Percentiles rank a stretch among this genome's conserved stretches.
These are phyloP conservation scores for Cydia strobilella DNA, from an alignment of 1,140 invertebrate genomes.

Conservation along the genomic window DNA sequence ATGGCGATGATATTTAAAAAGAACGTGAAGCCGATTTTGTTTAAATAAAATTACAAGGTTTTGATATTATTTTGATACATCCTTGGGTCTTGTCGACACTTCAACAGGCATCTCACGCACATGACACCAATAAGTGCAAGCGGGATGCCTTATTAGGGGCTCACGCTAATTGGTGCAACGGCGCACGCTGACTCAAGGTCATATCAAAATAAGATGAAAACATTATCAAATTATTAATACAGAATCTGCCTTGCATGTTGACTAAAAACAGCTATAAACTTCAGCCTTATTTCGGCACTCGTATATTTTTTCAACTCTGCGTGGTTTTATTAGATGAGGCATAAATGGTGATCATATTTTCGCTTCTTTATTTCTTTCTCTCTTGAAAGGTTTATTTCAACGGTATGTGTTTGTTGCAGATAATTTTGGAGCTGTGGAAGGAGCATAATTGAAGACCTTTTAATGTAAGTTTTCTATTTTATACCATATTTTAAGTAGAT, in stretches of 20 bases:
- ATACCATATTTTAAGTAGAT: too few species aligned
- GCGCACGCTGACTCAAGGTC: too few species aligned
- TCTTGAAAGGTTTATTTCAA: constrained; percentile 9
- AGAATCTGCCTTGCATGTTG: neutral
- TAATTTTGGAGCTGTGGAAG: neutral
- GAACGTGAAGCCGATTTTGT: too few species aligned
- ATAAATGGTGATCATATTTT: constrained; percentile 26
- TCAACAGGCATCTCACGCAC: too few species aligned
- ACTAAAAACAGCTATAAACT: constrained; percentile 24
- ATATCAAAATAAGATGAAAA: too few species aligned
- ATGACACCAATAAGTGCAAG: too few species aligned
- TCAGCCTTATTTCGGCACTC: constrained; percentile 14
- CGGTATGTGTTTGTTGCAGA: constrained; percentile 15
- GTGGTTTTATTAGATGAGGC: constrained; percentile 36
- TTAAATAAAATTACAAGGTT: too few species aligned
- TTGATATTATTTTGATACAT: too few species aligned
- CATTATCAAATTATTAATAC: neutral
- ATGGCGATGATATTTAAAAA: too few species aligned
- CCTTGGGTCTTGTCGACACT: too few species aligned
- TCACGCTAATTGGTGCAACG: too few species aligned
- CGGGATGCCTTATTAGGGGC: too few species aligned
- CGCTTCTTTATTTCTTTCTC: constrained; percentile 10
- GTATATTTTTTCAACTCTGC: constrained; percentile 33
- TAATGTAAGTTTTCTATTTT: neutral
- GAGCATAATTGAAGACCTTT: neutral